Percentiles rank a stretch among this genome's conserved stretches.
These are phyloP conservation scores for Zaprionus africanus DNA, from an alignment of 1,140 invertebrate species.

Conservation along the genomic window DNA sequence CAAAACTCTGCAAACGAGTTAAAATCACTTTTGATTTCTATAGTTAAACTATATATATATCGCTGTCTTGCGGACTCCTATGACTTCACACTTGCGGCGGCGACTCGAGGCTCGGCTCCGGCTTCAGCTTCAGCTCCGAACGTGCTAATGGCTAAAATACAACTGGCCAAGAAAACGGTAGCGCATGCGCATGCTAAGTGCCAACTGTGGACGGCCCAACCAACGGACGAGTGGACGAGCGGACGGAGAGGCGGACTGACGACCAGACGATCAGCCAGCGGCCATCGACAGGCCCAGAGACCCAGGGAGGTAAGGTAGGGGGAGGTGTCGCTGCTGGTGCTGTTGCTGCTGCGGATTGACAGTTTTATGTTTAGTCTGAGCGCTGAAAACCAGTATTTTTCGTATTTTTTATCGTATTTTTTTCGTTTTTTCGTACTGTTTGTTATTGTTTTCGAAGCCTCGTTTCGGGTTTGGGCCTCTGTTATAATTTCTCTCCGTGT, in stretches of 20 bases:
- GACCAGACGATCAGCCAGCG: conserved; percentile 35
- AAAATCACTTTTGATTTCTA: conserved; percentile 67
- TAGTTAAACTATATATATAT: conserved; percentile 18
- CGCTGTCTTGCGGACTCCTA: conserved; percentile 6
- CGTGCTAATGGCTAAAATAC: conserved; percentile 84
- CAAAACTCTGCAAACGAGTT: conserved; percentile 34
- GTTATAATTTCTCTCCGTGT: conserved; percentile 73
- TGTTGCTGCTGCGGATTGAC: conserved; percentile 35
- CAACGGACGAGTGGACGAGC: conserved; percentile 26
- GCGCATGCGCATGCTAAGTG: conserved; percentile 76
- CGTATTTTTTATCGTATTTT: background rate
- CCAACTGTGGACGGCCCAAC: conserved; percentile 22
- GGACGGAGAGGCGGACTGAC: conserved; percentile 19
- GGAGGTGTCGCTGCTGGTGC: background rate
- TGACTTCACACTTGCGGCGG: conserved; percentile 54
- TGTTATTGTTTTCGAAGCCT: conserved; percentile 19
- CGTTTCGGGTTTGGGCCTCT: conserved; percentile 45
- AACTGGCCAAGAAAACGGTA: conserved; percentile 82
- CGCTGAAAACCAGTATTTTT: conserved; percentile 47
- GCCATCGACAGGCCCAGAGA: conserved; percentile 22
- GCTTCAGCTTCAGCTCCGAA: conserved; percentile 64
- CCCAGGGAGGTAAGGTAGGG: background rate
- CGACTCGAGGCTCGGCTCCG: conserved; percentile 57
- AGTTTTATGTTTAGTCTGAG: conserved; percentile 41
- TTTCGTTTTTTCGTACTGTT: conserved; percentile 15